Evolutionary conservation across 2,888 invertebrate species (phyloP).

Genomic region (Carabus problematicus): DNA sequence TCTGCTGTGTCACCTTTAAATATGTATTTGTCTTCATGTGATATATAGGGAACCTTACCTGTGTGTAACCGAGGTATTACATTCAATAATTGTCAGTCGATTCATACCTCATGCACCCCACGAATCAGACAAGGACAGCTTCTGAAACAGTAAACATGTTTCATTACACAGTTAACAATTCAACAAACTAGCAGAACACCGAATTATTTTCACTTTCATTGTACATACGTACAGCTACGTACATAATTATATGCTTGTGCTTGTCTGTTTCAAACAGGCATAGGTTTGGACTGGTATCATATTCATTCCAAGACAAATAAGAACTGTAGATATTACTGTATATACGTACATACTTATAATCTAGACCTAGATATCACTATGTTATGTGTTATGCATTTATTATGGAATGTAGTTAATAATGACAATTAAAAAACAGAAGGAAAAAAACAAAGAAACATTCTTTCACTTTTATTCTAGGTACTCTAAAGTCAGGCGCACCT

Average conservation of each 20-base stretch:
- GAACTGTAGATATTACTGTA: conserved; percentile 39
- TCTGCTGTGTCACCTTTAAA: conserved; percentile 1
- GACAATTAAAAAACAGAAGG: conserved; percentile 22
- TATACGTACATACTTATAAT: conserved; percentile 37
- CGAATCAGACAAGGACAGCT: too few species aligned
- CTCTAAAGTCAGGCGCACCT: not conserved
- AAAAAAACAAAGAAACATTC: conserved; percentile 8
- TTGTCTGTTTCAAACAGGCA: too few species aligned
- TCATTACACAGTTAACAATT: too few species aligned
- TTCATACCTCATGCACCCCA: too few species aligned
- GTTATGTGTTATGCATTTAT: conserved; percentile 37
- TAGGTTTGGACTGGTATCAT: too few species aligned
- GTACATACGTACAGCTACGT: too few species aligned
- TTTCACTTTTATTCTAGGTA: not conserved
- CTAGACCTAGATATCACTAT: conserved; percentile 27
- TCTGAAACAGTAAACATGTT: too few species aligned
- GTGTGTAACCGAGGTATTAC: too few species aligned
- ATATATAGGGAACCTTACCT: conserved; percentile 4
- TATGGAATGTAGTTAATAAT: conserved; percentile 36
- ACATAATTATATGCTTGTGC: too few species aligned
- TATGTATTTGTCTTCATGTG: conserved; percentile 31
- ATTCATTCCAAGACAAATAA: conserved; percentile 9
- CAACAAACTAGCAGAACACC: too few species aligned
- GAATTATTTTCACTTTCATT: too few species aligned
- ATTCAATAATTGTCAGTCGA: too few species aligned